Base-by-base conservation (phyloP, 1,140 invertebrate genomes). In the Harpegnathos saltator region DNA sequence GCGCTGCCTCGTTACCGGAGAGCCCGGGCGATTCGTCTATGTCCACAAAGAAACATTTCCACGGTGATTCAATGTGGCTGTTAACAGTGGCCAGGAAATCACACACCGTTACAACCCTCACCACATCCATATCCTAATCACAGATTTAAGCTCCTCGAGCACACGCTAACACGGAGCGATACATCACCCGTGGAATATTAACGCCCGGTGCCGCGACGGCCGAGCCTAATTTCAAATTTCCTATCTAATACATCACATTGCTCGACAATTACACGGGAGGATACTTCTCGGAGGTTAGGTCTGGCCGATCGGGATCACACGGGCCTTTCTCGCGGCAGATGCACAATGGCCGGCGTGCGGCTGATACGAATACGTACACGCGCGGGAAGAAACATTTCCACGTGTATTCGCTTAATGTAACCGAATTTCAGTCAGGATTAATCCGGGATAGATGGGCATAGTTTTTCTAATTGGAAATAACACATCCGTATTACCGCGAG, bases 11-110 rank as follows among this genome's bases (percentile, higher is more conserved):
- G 81, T 83, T 83, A 75, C 59, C 78, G 78, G 26, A 82, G 56
- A 82, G 56, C 19, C 48, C 14, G 44, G 19, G 78, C 71, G 56
- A 82, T 82, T 63, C 78, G 71, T 82, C 78, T 82, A 82, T 74
- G 78, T 82, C 78, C 58, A 82, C 56, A 62, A 74, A 74, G 78
- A 82, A 82, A 82, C 71, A 73, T 82, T 72, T 82, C 78, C 26
- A 74, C 68, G 17, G 78, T 82, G 78, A 82, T 82, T 74, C 44
- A 74, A 63, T 58, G 59, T 82, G 71, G 71, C 78, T 62, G 69
- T 29, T 73, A 82, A 74, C 78, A 74, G 68, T 82, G 78, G 69
- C 69, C 78, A 82, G 68, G 78, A 74, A 85, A 58, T 80, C 50
- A 80, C 75, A 80, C 65, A 80, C 75, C 65, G 75, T 80, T 80